Evolutionary conservation across 2,113 vertebrate genomes (phyloP), one percentile per base, ranked within the genome.

Genomic region (Raja brachyura): DNA sequence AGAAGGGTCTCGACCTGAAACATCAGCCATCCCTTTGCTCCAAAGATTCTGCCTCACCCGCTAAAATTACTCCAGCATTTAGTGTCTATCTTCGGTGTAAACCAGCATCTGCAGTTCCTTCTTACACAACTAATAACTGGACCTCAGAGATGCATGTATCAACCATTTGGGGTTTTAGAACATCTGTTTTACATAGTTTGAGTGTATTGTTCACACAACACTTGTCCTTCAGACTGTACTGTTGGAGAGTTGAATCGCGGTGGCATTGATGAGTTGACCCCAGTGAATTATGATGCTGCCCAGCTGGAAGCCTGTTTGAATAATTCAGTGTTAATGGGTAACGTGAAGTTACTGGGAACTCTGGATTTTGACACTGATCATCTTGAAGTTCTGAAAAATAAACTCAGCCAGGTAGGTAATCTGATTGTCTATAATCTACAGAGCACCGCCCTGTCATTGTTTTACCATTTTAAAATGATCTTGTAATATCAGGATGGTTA

Each of bases 361-460:
- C 56, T 94, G 75, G 93, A 90, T 4, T 94, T 94, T 77, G 33
- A 93, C 25, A 75, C 75, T 48, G 70, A 78, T 33, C 94, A 93
- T 8, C 93, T 94, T 75, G 20, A 70, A 39, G 88, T 94, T 13
- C 85, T 94, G n/a, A 94, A 94, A 77, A 25, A 11, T 28, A 93
- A 93, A 90, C 75, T 94, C 79, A 93, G 93, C 48, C 79, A 33
- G 90, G 94, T 94, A 93, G 48, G 0, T 61, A 70, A 33, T 54
- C 5, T 18, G 63, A 33, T 48, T 73, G 88, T 66, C 33, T 33
- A 48, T 20, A 33, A 83, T 6, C 39, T 54, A 9, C 48, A 54
- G 33, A 54, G 48, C 18, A 85, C 2, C 4, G 4, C 14, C 4
- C 0, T 70, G 8, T 88, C n/a, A 63, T 18, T 77, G 31, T 31